Conservation (phyloP, 2,888 invertebrate species). For the Drosophila tanythrix region DNA sequence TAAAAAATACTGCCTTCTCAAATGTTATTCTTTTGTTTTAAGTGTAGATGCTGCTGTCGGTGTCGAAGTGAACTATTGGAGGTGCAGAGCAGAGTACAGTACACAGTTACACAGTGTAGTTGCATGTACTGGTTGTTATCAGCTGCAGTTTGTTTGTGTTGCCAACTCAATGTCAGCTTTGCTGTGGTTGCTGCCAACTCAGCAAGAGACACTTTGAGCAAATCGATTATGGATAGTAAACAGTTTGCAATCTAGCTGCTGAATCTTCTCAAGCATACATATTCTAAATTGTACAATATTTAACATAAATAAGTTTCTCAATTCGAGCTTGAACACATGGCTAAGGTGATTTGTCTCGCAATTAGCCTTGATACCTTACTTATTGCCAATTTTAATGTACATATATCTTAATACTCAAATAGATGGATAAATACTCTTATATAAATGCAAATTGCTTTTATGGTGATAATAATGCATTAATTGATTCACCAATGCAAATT, state of each 20-base stretch:
- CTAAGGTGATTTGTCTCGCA: not conserved
- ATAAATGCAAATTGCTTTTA: too few species aligned
- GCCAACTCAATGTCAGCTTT: constrained; percentile 47
- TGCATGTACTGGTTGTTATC: constrained; percentile 46
- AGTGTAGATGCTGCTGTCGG: not conserved
- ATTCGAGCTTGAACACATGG: not conserved
- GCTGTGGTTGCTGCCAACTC: constrained; percentile 18
- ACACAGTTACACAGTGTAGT: constrained; percentile 3
- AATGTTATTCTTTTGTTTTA: not conserved
- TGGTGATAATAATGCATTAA: not conserved
- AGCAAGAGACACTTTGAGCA: constrained; percentile 30
- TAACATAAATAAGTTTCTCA: not conserved
- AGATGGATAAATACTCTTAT: not conserved
- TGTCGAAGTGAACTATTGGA: constrained; percentile 2
- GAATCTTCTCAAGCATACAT: not conserved
- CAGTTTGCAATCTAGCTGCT: constrained; percentile 7
- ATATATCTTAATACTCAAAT: not conserved
- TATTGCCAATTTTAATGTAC: not conserved
- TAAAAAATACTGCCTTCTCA: not conserved
- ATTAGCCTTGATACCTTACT: not conserved
- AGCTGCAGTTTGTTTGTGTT: constrained; percentile 38
- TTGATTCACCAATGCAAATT: not conserved
- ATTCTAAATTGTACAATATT: not conserved
- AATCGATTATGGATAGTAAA: constrained; percentile 21
- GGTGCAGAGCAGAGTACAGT: not conserved